These are phyloP conservation scores for Drosophila willistoni DNA, from an alignment of 1,140 invertebrate genomes.

Conservation along the genomic window DNA sequence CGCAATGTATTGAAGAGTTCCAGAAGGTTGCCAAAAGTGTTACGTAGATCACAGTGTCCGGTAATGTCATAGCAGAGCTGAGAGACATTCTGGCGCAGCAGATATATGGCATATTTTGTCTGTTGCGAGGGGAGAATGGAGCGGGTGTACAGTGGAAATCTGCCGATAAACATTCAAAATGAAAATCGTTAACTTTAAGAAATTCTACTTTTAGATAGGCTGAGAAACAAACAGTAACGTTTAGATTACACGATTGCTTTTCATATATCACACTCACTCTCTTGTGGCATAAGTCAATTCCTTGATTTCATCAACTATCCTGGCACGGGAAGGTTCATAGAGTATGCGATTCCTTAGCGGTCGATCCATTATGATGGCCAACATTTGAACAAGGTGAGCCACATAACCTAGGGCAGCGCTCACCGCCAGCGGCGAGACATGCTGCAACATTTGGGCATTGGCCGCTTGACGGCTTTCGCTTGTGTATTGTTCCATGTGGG, in stretches of 20 bases:
- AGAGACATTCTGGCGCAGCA: slow-evolving; percentile 95
- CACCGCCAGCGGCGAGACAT: slow-evolving; percentile 86
- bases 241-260: neutral
- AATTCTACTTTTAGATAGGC: no score
- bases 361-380: slow-evolving; percentile 91
- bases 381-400: slow-evolving; percentile 91
- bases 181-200: no score
- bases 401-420: slow-evolving; percentile 92
- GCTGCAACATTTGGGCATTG: slow-evolving; percentile 58
- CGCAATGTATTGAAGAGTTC: slow-evolving; percentile 76
- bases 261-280: slow-evolving; percentile 86
- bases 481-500: slow-evolving; percentile 86
- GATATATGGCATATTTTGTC: slow-evolving; percentile 92
- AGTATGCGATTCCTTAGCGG: slow-evolving; percentile 90
- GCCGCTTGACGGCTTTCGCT: slow-evolving; percentile 52
- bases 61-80: slow-evolving; percentile 91
- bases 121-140: slow-evolving; percentile 86
- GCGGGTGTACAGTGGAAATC: slow-evolving; percentile 91
- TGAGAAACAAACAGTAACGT: no score
- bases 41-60: slow-evolving; percentile 88
- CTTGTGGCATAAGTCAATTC: slow-evolving; percentile 89
- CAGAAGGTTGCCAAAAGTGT: slow-evolving; percentile 90
- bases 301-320: slow-evolving; percentile 90
- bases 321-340: slow-evolving; percentile 90
- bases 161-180: slow-evolving; percentile 77